Percentiles rank a stretch among this genome's conserved stretches.
These are phyloP conservation scores for Ptilodon capucinus DNA, from an alignment of 2,888 invertebrate genomes.

Conservation along the genomic window DNA sequence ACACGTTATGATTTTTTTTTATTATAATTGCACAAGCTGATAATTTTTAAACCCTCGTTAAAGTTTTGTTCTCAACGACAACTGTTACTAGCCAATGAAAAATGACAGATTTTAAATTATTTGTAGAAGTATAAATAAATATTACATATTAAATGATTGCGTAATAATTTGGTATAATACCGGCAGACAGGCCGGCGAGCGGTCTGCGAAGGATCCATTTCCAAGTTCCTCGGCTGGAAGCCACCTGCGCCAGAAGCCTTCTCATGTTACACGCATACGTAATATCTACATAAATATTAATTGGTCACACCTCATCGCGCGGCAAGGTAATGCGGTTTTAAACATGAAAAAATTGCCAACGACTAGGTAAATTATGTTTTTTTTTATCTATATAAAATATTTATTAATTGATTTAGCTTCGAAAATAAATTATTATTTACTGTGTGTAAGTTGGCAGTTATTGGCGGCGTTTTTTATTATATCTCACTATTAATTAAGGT, in stretches of 20 bases:
- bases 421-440: too few species aligned
- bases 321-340: neutral
- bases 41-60: neutral
- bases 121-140: conserved; percentile 10
- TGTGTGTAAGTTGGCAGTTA: too few species aligned
- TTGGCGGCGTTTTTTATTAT: too few species aligned
- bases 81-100: neutral
- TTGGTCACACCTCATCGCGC: conserved; percentile 7
- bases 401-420: too few species aligned
- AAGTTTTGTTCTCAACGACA: neutral
- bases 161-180: conserved; percentile 24
- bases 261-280: conserved; percentile 29
- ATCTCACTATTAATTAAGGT: too few species aligned
- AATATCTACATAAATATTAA: conserved; percentile 10
- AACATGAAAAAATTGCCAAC: neutral
- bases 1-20: too few species aligned
- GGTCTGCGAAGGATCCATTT: conserved; percentile 30
- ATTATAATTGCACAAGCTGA: too few species aligned
- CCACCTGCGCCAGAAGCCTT: conserved; percentile 31
- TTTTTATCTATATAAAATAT: too few species aligned
- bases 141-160: conserved; percentile 15
- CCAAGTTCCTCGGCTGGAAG: neutral
- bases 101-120: neutral
- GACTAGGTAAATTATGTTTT: too few species aligned
- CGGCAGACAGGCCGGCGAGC: conserved; percentile 31